Conservation (phyloP, 2,113 vertebrate genomes). For the Pomatostomus ruficeps region DNA sequence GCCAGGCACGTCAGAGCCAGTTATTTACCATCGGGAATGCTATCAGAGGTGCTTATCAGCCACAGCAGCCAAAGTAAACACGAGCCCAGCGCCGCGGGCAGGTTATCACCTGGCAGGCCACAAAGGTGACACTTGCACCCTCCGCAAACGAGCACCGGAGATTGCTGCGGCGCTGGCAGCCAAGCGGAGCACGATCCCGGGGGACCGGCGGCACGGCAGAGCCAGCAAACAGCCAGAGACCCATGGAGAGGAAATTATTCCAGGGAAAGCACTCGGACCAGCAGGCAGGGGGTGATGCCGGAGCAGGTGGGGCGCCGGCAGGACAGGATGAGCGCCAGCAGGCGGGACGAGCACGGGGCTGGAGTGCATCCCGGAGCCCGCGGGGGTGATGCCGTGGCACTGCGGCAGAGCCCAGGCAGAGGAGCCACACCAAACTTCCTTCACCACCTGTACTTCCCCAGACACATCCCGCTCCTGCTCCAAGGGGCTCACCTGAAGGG, state of each 20-base stretch:
- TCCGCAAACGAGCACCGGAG: neutral
- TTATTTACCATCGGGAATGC: neutral
- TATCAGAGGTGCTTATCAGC: slow-evolving; percentile 46
- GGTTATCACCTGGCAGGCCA: neutral
- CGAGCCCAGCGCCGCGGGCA: fast-evolving
- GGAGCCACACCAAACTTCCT: neutral
- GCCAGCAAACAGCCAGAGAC: neutral
- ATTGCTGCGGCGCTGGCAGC: neutral
- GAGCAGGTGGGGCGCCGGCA: neutral
- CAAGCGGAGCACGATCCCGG: fast-evolving
- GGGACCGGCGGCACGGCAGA: fast-evolving
- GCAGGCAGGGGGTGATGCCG: neutral
- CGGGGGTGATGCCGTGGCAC: fast-evolving
- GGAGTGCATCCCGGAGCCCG: neutral
- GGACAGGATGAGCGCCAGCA: neutral
- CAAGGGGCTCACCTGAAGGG: fast-evolving
- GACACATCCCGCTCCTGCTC: neutral
- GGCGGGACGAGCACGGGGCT: neutral
- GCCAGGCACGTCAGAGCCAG: neutral
- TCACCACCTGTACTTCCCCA: fast-evolving
- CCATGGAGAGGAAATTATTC: neutral
- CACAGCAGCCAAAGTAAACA: neutral
- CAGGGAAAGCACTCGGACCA: neutral
- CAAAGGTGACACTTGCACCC: neutral
- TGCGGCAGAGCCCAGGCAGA: fast-evolving